A percentile compares a stretch with the other conserved stretches of the same genome.
phyloP scores from a whole-genome alignment of 2,797 vertebrate genomes.

The Hemitrygon akajei region DNA sequence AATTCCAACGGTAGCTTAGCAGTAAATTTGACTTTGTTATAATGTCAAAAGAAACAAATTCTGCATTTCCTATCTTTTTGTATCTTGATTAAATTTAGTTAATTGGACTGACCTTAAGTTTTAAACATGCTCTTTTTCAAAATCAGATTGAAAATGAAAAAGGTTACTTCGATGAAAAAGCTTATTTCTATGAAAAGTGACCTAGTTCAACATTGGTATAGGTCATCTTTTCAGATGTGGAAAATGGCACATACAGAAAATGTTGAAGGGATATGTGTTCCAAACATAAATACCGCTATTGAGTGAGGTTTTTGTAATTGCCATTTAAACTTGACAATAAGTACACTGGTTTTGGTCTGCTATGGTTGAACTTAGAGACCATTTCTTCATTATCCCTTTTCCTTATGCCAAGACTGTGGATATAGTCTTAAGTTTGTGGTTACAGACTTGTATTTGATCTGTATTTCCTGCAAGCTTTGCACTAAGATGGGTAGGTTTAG shows the following conservation, averaged over 20 bases:
- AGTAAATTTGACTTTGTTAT: neutral
- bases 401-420: neutral
- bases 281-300: neutral
- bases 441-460: neutral
- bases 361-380: neutral
- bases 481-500: neutral
- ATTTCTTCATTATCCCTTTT: neutral
- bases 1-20: neutral
- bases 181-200: constrained; percentile 19
- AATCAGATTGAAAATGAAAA: constrained; percentile 15
- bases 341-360: neutral
- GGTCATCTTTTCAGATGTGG: constrained; percentile 9
- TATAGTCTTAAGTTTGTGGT: neutral
- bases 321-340: neutral
- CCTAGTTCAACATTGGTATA: neutral
- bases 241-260: neutral
- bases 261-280: neutral
- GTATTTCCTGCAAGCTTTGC: neutral
- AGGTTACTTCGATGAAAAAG: constrained; percentile 26
- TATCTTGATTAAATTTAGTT: constrained; percentile 35
- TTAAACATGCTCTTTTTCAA: constrained; percentile 2
- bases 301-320: neutral
- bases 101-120: constrained; percentile 40
- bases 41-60: neutral
- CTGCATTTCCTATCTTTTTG: neutral